Percentiles rank a stretch among this genome's conserved stretches.
Conservation (phyloP, 2,888 invertebrate genomes). For the Xestia sexstrigata region DNA sequence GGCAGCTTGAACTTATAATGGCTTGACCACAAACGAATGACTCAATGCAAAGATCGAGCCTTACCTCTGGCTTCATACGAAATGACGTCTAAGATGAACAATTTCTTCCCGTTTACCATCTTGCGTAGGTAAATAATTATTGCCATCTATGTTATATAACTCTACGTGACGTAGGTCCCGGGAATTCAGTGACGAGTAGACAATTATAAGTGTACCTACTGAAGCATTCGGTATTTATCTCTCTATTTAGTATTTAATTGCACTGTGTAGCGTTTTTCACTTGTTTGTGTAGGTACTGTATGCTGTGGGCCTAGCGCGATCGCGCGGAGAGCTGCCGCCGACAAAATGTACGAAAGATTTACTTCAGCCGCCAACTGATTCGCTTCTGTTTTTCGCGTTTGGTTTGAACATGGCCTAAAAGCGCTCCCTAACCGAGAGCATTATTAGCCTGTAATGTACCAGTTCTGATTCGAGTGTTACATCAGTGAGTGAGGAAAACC, state of each 20-base stretch:
- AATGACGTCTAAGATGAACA: conserved; percentile 13
- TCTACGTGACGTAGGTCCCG: conserved; percentile 21
- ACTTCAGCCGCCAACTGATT: too few species aligned
- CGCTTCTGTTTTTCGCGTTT: too few species aligned
- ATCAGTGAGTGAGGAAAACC: background rate
- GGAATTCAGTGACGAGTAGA: conserved; percentile 35
- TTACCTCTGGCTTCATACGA: too few species aligned
- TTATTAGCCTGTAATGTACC: background rate
- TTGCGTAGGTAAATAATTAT: conserved; percentile 28
- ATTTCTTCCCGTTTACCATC: conserved; percentile 36
- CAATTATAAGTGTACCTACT: conserved; percentile 7
- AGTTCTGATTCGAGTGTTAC: background rate
- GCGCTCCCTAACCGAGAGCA: background rate
- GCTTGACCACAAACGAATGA: conserved; percentile 25
- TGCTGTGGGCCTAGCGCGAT: background rate
- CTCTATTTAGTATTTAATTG: conserved; percentile 20
- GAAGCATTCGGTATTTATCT: background rate
- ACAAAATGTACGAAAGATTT: too few species aligned
- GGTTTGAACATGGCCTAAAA: too few species aligned
- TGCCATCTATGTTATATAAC: conserved; percentile 11
- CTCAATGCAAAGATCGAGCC: background rate
- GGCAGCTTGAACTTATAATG: background rate
- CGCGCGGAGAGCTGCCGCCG: too few species aligned
- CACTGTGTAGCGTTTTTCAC: background rate
- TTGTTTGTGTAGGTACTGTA: background rate